Evolutionary conservation across 2,113 vertebrate species (phyloP), one percentile per base, ranked within the genome.

Genomic region (Prionailurus bengalensis): DNA sequence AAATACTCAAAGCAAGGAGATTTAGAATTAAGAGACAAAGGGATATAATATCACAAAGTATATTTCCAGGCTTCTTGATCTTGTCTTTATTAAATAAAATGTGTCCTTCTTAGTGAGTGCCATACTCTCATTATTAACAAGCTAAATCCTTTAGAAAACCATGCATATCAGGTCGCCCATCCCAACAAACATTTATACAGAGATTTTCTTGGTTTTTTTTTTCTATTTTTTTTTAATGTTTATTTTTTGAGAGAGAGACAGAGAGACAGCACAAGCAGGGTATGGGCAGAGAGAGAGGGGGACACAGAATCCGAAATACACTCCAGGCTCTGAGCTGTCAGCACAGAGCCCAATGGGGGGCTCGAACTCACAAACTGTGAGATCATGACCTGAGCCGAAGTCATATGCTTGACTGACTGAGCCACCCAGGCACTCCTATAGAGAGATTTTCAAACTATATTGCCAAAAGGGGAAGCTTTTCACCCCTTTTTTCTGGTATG

Each of bases 1-100:
- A 94, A 82, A 89, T 81, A 76, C 4, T 90, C 45, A 71, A 73
- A 68, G 51, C 65, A 92, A 82, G 48, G 51, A 84, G 42, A 89
- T 29, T 53, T 73, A 29, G 36, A 94, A 79, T 61, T 53, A 91
- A 82, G 58, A 91, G 58, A 78, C 39, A 76, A 76, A 91, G 63
- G 86, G 15, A 68, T 78, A 29, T 17, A 71, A 73, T 61, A 33
- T 33, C 58, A 48, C 1, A 33, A 68, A 92, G 61, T 58, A 63
- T 71, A 95, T n/a, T 55, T 82, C 80, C 45, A 68, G 7, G 31
- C 33, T 83, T 82, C 48, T 96, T 10, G 16, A 29, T 65, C 17
- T 45, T 94, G 48, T 82, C 65, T 93, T 42, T 63, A 51, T 58
- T 79, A 70, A 83, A 23, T 11, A 55, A 86, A 88, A 88, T 21